Evolutionary conservation across 2,797 vertebrate species (phyloP).

Genomic region (Schizopygopsis pylzovi): DNA sequence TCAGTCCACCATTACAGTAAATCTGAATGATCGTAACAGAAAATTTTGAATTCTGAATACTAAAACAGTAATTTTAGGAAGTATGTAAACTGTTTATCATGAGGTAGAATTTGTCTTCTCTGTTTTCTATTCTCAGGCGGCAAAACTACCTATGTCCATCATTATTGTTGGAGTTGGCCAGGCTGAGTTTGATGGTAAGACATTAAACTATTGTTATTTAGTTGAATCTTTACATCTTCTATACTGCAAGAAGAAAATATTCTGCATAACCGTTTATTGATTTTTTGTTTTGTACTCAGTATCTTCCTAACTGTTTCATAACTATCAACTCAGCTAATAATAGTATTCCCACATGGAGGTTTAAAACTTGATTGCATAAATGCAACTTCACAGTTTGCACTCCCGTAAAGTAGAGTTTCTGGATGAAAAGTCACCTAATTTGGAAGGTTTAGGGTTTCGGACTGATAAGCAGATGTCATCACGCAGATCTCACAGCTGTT

Average conservation of each 20-base stretch:
- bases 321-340: neutral
- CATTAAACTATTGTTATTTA: neutral
- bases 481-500: conserved; percentile 55
- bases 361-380: conserved; percentile 15
- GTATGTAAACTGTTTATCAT: neutral
- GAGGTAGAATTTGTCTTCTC: conserved; percentile 30
- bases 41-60: too few relatives aligned
- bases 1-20: neutral
- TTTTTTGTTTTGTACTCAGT: neutral
- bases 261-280: neutral
- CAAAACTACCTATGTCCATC: conserved; percentile 96
- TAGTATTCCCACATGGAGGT: neutral
- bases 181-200: conserved; percentile 95
- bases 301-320: neutral
- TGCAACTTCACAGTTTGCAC: conserved; percentile 21
- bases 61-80: too few relatives aligned
- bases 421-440: conserved; percentile 57
- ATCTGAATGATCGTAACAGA: neutral
- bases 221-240: neutral
- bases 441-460: conserved; percentile 42
- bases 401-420: conserved; percentile 37
- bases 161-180: conserved; percentile 96
- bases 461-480: conserved; percentile 62
- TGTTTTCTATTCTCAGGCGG: conserved; percentile 78
- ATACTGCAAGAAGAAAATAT: neutral